Conservation (phyloP, 2,113 vertebrate genomes). For the Cavia aperea region DNA sequence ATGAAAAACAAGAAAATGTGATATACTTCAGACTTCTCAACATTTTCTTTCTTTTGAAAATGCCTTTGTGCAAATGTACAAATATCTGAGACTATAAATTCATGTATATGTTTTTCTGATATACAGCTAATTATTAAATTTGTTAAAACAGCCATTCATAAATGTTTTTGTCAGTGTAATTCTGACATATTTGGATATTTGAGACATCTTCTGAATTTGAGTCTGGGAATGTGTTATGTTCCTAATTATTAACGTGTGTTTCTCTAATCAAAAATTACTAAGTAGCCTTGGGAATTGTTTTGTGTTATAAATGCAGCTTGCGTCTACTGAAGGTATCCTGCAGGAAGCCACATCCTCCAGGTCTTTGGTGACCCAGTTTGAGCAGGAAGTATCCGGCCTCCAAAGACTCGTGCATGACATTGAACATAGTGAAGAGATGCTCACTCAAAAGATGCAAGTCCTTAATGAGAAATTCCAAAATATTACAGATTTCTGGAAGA, state of each 20-base stretch:
- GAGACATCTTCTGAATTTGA: constrained; percentile 47
- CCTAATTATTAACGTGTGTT: constrained; percentile 51
- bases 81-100: constrained; percentile 9
- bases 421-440: constrained; percentile 77
- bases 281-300: constrained; percentile 80
- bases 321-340: constrained; percentile 82
- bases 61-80: background rate
- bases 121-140: constrained; percentile 3
- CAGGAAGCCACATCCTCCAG: constrained; percentile 77
- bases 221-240: background rate
- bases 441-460: constrained; percentile 78
- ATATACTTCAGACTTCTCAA: constrained; percentile 8
- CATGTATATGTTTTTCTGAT: constrained; percentile 19
- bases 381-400: constrained; percentile 82
- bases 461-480: constrained; percentile 83
- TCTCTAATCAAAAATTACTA: constrained; percentile 60
- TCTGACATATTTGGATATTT: constrained; percentile 38
- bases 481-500: constrained; percentile 83
- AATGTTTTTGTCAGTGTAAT: constrained; percentile 16
- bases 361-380: constrained; percentile 79
- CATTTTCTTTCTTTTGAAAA: constrained; percentile 24
- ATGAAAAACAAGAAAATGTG: constrained; percentile 15
- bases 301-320: constrained; percentile 95
- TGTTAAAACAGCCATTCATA: constrained; percentile 6
- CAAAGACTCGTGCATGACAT: constrained; percentile 74